Percentiles rank a stretch among this genome's conserved stretches.
phyloP scores from a whole-genome alignment of 37 sponge, comb jelly and placozoan species.

The Diacarnus erythraeanus region DNA sequence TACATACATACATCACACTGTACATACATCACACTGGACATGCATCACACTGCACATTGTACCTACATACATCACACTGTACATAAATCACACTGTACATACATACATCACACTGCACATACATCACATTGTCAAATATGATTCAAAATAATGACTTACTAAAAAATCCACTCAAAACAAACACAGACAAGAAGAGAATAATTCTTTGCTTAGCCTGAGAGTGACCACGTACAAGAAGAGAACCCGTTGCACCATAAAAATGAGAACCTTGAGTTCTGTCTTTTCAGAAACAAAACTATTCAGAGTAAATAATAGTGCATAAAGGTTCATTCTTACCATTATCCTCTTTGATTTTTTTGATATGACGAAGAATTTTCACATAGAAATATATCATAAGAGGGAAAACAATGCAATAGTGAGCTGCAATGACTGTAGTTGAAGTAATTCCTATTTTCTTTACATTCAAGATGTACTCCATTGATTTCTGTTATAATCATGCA shows the following conservation, averaged over 20 bases:
- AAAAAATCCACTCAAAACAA: constrained; percentile 27
- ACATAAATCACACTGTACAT: too few species aligned
- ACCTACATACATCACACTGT: too few species aligned
- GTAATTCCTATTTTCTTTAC: constrained; percentile 5
- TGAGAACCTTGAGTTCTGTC: neutral
- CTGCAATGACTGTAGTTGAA: neutral
- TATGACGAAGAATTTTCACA: neutral
- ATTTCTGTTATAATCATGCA: too few species aligned
- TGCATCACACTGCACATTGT: too few species aligned
- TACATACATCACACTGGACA: too few species aligned
- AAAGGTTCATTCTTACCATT: neutral
- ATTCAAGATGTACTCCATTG: neutral
- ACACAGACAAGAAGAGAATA: constrained; percentile 15
- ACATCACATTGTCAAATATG: too few species aligned
- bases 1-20: too few species aligned
- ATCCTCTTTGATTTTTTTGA: neutral
- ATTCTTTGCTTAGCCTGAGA: constrained; percentile 27
- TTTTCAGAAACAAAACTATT: too few species aligned
- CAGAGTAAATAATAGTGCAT: neutral
- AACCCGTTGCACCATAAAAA: constrained; percentile 1
- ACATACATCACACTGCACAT: too few species aligned
- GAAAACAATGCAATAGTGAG: constrained; percentile 33
- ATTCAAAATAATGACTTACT: constrained; percentile 20
- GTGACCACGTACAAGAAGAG: constrained; percentile 21
- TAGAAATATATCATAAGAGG: constrained; percentile 10